phyloP scores from a whole-genome alignment of 1,140 invertebrate genomes.

The Phenacoccus solenopsis region DNA sequence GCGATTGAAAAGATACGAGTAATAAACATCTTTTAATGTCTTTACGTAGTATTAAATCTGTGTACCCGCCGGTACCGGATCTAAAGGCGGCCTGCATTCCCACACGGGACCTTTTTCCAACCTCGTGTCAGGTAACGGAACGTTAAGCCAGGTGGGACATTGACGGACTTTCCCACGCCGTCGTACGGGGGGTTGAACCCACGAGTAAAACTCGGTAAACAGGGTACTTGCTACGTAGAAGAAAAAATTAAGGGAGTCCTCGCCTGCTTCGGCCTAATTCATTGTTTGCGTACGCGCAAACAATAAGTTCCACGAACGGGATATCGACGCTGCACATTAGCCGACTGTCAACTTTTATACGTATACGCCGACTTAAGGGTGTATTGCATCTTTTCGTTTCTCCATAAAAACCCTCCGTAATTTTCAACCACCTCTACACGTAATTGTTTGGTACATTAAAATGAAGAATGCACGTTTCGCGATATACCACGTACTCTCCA shows the following conservation, averaged over 20 bases:
- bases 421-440: background rate
- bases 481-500: too few species aligned
- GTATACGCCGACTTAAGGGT: slow-evolving; percentile 7
- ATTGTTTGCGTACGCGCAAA: background rate
- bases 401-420: background rate
- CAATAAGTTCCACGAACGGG: slow-evolving; percentile 10
- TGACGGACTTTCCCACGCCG: slow-evolving; percentile 14
- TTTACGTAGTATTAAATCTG: background rate
- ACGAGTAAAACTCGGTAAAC: slow-evolving; percentile 11
- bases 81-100: background rate
- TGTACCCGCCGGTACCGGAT: background rate
- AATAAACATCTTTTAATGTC: slow-evolving; percentile 13
- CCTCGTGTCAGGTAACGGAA: slow-evolving; percentile 9
- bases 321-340: slow-evolving; percentile 11
- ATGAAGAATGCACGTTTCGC: too few species aligned
- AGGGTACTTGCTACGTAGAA: slow-evolving; percentile 12
- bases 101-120: slow-evolving; percentile 12
- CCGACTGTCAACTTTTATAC: slow-evolving; percentile 11
- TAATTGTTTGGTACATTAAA: background rate
- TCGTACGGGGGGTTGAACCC: slow-evolving; percentile 2
- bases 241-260: slow-evolving; percentile 15
- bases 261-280: background rate
- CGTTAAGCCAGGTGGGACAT: slow-evolving; percentile 11
- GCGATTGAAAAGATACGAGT: slow-evolving; percentile 11
- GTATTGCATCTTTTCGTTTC: slow-evolving; percentile 1